Conservation (phyloP, 2,797 vertebrate genomes). For the Typhlichthys subterraneus region DNA sequence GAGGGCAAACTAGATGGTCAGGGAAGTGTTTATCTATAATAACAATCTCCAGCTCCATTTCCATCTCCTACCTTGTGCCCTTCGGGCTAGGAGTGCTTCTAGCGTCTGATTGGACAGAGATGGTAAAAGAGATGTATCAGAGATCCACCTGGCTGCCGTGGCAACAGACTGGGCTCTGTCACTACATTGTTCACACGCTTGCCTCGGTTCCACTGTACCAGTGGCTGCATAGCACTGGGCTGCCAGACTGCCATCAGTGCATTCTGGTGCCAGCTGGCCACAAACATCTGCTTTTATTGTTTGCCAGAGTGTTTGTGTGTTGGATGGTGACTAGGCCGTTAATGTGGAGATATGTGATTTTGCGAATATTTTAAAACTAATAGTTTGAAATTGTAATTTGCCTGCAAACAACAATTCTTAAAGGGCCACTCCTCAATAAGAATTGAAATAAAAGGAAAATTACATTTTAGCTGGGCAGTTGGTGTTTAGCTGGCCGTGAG, state of each 20-base stretch:
- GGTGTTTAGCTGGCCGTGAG: too few species aligned
- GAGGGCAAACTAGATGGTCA: slow-evolving; percentile 48
- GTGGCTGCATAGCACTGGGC: slow-evolving; percentile 20
- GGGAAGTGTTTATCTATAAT: slow-evolving; percentile 76
- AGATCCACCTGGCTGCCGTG: slow-evolving; percentile 13
- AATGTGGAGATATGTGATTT: too few species aligned
- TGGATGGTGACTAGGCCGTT: too few species aligned
- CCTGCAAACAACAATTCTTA: too few species aligned
- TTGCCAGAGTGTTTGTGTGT: slow-evolving; percentile 35
- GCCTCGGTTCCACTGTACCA: slow-evolving; percentile 21
- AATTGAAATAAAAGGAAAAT: slow-evolving; percentile 50
- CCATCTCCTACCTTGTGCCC: slow-evolving; percentile 32
- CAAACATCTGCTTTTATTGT: slow-evolving; percentile 41
- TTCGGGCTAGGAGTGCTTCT: slow-evolving; percentile 33
- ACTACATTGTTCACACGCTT: slow-evolving; percentile 52
- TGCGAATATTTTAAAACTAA: too few species aligned
- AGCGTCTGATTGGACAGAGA: slow-evolving; percentile 33
- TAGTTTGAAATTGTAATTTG: too few species aligned
- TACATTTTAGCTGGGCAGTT: slow-evolving; percentile 25
- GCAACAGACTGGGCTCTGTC: slow-evolving; percentile 23
- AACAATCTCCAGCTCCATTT: slow-evolving; percentile 72
- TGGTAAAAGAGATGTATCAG: slow-evolving; percentile 29
- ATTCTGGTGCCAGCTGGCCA: slow-evolving; percentile 44
- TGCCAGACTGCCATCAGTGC: slow-evolving; percentile 33
- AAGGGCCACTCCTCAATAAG: too few species aligned